Evolutionary conservation across 2,888 invertebrate species (phyloP), one percentile per base, ranked within the genome.

Genomic region (Cataglyphis rosenhaueri): DNA sequence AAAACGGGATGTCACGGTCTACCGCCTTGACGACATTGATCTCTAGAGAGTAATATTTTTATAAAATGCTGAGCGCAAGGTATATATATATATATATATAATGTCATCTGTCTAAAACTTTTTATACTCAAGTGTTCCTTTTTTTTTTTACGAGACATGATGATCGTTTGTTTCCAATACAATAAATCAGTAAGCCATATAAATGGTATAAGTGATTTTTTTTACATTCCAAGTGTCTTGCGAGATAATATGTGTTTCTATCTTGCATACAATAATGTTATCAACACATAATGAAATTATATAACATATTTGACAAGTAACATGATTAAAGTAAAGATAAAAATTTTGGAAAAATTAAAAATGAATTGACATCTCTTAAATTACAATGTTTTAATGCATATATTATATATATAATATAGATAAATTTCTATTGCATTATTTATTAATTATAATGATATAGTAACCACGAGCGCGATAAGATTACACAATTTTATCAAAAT

Each of bases 1-100:
- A 93, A 88, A 93, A 88, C 84, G 87, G 87, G 90, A 90, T 89
- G 89, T 91, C 91, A 90, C 84, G 91, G 90, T 89, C 88, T 89
- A 85, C 88, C 91, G 88, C 88, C 91, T 91, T 88, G 91, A 90
- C 89, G 91, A 90, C 89, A 88, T 84, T 87, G 88, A 90, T 89
- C 87, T 90, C 90, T 86, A 76, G 76, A 82, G 81, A 83, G 75
- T 85, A 83, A 74, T 73, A 68, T 87, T 88, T 74, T 55, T 75
- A 73, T 88, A 88, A 89, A 88, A 87, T 88, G 57, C 59, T 52
- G 55, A 57, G 55, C 44, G 25, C 32, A 29, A 25, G 32, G 32
- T 32, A 32, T 10, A 52, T 15, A 4, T 66, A 82, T 76, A 83
- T 21, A 21, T 21, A 21, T 21, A 21, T 21, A 21, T 21, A 21